These are phyloP conservation scores for Ursus arctos DNA, from an alignment of 2,113 vertebrate species.

Conservation along the genomic window DNA sequence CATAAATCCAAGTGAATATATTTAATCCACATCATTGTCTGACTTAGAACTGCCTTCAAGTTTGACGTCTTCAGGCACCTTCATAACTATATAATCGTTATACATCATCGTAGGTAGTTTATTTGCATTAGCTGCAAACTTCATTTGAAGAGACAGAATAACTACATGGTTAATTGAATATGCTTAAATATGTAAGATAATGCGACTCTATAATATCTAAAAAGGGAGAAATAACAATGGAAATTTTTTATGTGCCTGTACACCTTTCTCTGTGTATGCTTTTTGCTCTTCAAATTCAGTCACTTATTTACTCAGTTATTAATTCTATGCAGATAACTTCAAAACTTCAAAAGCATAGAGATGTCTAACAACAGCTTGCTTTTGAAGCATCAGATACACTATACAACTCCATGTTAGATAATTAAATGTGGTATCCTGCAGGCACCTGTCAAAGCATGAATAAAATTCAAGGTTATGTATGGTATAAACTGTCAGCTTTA, in stretches of 20 bases:
- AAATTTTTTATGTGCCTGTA: not conserved
- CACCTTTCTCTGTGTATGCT: not conserved
- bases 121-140: not conserved
- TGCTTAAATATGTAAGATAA: not conserved
- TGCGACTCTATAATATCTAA: not conserved
- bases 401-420: not conserved
- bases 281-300: slow-evolving; percentile 3
- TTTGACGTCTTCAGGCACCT: not conserved
- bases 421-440: not conserved
- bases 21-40: not conserved
- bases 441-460: not conserved
- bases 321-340: not conserved
- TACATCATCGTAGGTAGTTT: not conserved
- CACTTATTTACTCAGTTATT: not conserved
- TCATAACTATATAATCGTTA: not conserved
- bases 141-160: slow-evolving; percentile 39
- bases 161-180: not conserved
- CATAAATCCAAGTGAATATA: not conserved
- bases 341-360: not conserved
- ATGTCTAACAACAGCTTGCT: not conserved
- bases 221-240: not conserved
- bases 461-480: not conserved
- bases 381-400: not conserved
- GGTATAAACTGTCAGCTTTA: not conserved
- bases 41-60: not conserved